Conservation (phyloP, 1,140 invertebrate genomes). For the Dinoponera quadriceps region DNA sequence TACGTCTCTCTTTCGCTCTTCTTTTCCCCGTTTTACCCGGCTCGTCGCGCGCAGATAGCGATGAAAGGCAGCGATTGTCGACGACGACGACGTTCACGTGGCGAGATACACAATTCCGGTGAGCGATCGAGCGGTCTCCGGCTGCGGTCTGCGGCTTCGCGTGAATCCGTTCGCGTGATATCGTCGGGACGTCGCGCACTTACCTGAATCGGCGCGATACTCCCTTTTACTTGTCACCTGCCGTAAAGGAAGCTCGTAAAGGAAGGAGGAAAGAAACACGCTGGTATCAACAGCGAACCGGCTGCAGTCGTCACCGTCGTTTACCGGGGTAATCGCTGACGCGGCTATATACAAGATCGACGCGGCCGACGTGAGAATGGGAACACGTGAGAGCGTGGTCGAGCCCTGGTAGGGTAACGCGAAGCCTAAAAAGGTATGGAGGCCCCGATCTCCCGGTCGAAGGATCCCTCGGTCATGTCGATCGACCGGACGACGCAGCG, state of each 20-base stretch:
- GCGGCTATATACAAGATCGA: conserved; percentile 37
- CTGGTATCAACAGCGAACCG: not conserved
- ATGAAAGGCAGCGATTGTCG: conserved; percentile 23
- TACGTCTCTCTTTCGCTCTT: not conserved
- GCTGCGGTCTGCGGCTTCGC: not conserved
- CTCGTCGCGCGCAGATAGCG: not conserved
- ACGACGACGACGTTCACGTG: not conserved
- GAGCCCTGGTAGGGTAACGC: conserved; percentile 34
- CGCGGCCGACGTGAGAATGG: too few relatives aligned
- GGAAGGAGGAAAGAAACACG: not conserved
- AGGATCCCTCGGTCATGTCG: conserved; percentile 65
- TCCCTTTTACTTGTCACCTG: not conserved
- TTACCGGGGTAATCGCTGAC: conserved; percentile 5
- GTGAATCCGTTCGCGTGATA: conserved; percentile 13
- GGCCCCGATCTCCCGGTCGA: conserved; percentile 74
- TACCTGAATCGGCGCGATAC: not conserved
- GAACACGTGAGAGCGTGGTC: too few relatives aligned
- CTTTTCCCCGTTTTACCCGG: not conserved
- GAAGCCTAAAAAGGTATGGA: conserved; percentile 79
- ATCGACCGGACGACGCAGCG: conserved; percentile 69
- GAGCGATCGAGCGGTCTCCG: not conserved
- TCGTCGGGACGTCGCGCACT: not conserved
- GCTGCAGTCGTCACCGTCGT: not conserved
- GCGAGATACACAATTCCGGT: conserved; percentile 9
- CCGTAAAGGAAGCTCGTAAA: not conserved